A percentile compares a stretch with the other conserved stretches of the same genome.
These are phyloP conservation scores for Parambassis ranga DNA, from an alignment of 2,797 vertebrate genomes.

Conservation along the genomic window DNA sequence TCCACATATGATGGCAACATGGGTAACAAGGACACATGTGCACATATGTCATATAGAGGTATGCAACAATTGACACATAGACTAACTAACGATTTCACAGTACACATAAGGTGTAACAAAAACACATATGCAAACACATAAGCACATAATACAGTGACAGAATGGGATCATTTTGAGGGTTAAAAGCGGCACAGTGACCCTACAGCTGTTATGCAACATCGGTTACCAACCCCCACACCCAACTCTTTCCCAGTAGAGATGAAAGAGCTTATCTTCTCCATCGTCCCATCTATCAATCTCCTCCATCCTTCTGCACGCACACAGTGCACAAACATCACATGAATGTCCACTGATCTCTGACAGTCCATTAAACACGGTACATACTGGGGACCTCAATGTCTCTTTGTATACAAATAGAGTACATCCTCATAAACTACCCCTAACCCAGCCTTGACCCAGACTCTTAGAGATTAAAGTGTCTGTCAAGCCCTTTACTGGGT, in stretches of 20 bases:
- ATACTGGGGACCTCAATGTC: background rate
- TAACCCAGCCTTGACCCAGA: slow-evolving; percentile 3
- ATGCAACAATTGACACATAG: background rate
- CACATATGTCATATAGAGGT: background rate
- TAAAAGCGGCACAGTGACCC: slow-evolving; percentile 55
- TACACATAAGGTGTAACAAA: background rate
- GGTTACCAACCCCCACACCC: background rate
- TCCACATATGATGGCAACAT: slow-evolving; percentile 56
- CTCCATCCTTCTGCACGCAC: slow-evolving; percentile 1
- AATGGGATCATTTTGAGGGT: slow-evolving; percentile 47
- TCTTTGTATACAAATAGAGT: background rate
- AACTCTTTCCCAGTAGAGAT: background rate
- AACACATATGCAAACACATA: background rate
- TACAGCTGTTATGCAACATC: slow-evolving; percentile 50
- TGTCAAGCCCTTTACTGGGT: no score
- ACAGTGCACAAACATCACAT: slow-evolving; percentile 8
- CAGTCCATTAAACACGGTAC: background rate
- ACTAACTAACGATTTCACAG: background rate
- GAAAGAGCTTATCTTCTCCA: slow-evolving; percentile 42
- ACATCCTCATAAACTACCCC: background rate
- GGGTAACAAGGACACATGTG: background rate
- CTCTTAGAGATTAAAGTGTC: slow-evolving; percentile 27
- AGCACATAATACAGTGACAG: slow-evolving; percentile 1
- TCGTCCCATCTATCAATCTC: slow-evolving; percentile 36
- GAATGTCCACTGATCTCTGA: background rate